Evolutionary conservation across 2,888 invertebrate species (phyloP), one percentile per base, ranked within the genome.

Genomic region (Holacanthella duospinosa): DNA sequence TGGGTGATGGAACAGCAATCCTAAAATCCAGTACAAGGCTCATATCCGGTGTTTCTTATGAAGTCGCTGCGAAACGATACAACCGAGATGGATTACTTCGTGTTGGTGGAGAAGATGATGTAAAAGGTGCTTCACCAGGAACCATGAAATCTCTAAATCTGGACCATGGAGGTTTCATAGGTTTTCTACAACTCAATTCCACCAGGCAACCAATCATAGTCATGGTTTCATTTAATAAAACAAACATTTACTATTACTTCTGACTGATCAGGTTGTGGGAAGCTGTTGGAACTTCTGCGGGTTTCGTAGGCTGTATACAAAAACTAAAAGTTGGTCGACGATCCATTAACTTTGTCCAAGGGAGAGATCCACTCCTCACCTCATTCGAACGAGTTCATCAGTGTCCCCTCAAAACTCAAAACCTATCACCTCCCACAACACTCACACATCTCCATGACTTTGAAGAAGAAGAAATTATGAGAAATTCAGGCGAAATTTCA

Each of bases 261-360:
- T 36, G 16, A 36, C 36, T 36, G 36, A 9, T 58, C 26, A 69
- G 71, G 62, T 64, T 71, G 54, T 71, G 71, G 71, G 71, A 71
- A 55, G 63, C 66, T 3, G 71, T 70, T 24, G 71, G 71, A 26
- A 71, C 71, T 21, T 82, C 82, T 64, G 83, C 83, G 67, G 89
- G 91, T 27, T 84, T 93, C 73, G 84, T 88, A 72, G 93, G 93
- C 2, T 93, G 93, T 79, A 84, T 93, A 67, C 84, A 86, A 73
- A 85, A 86, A 74, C 80, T 93, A 74, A 85, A 86, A 78, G 85
- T 92, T 75, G 89, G 89, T 74, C 84, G 86, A 63, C 84, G 85
- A 75, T 79, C 80, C 19, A 80, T 86, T 29, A 87, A 88, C 77
- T 82, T 87, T 69, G 57, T 26, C 24, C 83, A 87, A 73, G 84